Conservation (phyloP, 2,113 vertebrate genomes). For the Anseranas semipalmata region DNA sequence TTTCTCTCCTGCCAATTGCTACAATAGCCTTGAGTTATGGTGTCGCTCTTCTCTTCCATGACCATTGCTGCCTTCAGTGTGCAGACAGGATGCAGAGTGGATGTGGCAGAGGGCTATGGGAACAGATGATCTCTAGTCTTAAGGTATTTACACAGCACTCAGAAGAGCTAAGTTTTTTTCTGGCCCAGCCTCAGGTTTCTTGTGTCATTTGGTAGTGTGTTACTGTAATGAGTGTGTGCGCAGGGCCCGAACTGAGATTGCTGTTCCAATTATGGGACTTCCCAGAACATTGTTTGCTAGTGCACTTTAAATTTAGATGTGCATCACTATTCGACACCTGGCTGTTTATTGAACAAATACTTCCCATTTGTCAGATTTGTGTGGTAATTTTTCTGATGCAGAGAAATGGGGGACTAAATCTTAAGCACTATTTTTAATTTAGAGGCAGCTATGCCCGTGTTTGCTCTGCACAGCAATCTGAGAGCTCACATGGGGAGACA, state of each 20-base stretch:
- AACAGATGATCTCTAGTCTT: fast-evolving
- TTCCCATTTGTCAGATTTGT: background rate
- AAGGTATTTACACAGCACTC: background rate
- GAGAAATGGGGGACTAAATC: background rate
- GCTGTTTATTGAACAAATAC: background rate
- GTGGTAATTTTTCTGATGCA: background rate
- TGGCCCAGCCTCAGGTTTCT: background rate
- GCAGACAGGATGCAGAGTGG: too few species aligned
- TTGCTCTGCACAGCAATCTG: background rate
- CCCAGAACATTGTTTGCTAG: background rate
- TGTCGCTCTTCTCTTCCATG: background rate
- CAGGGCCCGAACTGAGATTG: background rate
- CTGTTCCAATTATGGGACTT: background rate
- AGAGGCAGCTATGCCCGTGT: background rate
- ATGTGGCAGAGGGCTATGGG: background rate
- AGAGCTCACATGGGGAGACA: background rate
- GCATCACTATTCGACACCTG: background rate
- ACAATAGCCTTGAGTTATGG: background rate
- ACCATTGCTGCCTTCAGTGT: background rate
- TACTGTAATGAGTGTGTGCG: background rate
- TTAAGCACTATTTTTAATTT: background rate
- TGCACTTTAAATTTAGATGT: background rate
- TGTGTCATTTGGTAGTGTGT: fast-evolving
- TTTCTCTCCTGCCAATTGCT: background rate
- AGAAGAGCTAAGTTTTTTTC: background rate